Evolutionary conservation across 30 jellyfish, hydroid and myxozoan species (phyloP).

Genomic region (Clytia hemisphaerica): DNA sequence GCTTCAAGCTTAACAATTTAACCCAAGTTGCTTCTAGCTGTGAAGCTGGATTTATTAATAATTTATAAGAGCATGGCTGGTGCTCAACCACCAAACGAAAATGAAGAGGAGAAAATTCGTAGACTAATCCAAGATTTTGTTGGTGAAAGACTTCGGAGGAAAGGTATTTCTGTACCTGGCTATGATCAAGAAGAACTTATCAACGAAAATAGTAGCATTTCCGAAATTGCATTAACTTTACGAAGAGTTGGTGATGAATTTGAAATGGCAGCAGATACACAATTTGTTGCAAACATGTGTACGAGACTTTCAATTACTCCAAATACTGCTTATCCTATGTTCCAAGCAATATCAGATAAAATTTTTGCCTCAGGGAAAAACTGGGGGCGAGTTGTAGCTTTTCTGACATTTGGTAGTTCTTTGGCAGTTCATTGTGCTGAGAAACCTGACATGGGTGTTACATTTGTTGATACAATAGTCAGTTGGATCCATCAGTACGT

Average conservation of each 20-base stretch:
- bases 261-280: constrained; percentile 49
- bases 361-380: constrained; percentile 66
- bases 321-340: constrained; percentile 77
- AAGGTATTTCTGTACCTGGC: constrained; percentile 51
- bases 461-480: constrained; percentile 59
- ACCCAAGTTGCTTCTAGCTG: no score
- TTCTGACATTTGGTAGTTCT: constrained; percentile 69
- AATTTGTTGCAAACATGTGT: constrained; percentile 68
- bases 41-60: no score
- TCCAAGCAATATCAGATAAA: constrained; percentile 84
- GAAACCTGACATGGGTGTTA: constrained; percentile 57
- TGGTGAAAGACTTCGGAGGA: constrained; percentile 56
- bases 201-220: neutral
- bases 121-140: constrained; percentile 56
- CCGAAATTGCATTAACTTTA: constrained; percentile 60
- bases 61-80: no score
- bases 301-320: constrained; percentile 62
- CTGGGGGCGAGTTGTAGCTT: constrained; percentile 95
- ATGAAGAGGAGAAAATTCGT: constrained; percentile 35
- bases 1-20: no score
- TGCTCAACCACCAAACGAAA: constrained; percentile 46
- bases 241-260: constrained; percentile 84
- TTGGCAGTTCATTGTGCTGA: constrained; percentile 79
- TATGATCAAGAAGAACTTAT: constrained; percentile 53
- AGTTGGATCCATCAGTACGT: constrained; percentile 79